These are phyloP conservation scores for Copsychus sechellarum DNA, from an alignment of 2,113 vertebrate genomes.

Conservation along the genomic window DNA sequence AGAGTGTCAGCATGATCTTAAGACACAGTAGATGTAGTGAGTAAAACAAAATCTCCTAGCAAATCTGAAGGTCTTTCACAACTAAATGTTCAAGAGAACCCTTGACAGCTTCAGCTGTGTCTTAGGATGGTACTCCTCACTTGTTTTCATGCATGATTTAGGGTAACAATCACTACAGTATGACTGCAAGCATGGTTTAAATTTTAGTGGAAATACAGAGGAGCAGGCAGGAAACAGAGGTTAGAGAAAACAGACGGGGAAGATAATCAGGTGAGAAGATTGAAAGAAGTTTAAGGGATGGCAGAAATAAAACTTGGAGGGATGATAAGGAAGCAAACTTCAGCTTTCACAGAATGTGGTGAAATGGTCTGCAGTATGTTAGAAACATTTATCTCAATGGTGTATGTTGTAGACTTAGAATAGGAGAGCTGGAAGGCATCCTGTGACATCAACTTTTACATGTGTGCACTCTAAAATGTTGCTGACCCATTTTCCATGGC, in stretches of 20 bases:
- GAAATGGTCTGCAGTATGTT: background rate
- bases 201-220: background rate
- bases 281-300: background rate
- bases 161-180: background rate
- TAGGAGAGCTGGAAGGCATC: background rate
- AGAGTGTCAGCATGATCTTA: background rate
- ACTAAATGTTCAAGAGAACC: background rate
- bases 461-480: background rate
- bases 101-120: background rate
- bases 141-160: background rate
- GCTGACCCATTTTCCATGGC: slow-evolving; percentile 35
- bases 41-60: background rate
- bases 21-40: background rate
- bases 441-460: background rate
- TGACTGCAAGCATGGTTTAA: background rate
- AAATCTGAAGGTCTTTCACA: background rate
- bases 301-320: background rate
- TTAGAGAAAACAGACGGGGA: background rate
- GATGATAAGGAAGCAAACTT: background rate
- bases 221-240: background rate
- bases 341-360: background rate
- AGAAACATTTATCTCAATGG: background rate
- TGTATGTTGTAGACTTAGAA: background rate
- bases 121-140: background rate
- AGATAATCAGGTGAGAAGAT: background rate